phyloP scores from a whole-genome alignment of 2,888 invertebrate genomes.

The Amiota mariae region DNA sequence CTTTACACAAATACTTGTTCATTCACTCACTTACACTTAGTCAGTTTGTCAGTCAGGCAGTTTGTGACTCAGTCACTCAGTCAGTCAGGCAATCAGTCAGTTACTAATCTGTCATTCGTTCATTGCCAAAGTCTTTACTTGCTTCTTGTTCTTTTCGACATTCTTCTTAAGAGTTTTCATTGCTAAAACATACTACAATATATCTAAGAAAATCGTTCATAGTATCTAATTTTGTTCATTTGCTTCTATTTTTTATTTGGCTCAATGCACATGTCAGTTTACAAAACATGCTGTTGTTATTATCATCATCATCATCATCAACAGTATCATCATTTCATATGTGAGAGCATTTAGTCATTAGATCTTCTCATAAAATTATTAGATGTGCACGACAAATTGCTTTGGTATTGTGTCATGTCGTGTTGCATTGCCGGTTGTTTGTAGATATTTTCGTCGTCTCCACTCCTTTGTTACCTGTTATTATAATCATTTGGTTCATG shows the following conservation, averaged over 20 bases:
- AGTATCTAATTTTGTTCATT: neutral
- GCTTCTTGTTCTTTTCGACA: neutral
- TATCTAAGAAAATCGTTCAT: neutral
- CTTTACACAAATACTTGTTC: too few species aligned
- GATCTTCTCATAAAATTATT: constrained; percentile 62
- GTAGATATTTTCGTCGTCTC: neutral
- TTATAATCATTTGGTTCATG: neutral
- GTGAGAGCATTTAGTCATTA: constrained; percentile 36
- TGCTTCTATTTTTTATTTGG: neutral
- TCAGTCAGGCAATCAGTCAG: constrained; percentile 7
- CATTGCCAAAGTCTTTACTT: constrained; percentile 7
- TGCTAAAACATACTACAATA: neutral
- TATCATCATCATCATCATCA: neutral
- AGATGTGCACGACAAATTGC: constrained; percentile 34
- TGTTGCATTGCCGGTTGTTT: constrained; percentile 3
- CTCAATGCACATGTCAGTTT: neutral
- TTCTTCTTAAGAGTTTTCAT: neutral
- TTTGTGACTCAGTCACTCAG: too few species aligned
- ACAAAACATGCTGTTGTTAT: neutral
- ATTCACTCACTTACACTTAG: too few species aligned
- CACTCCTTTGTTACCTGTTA: neutral
- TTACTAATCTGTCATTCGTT: neutral
- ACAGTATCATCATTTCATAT: neutral
- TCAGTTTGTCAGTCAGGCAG: neutral
- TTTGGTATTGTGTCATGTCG: constrained; percentile 17